Evolutionary conservation across 2,888 invertebrate species (phyloP), one percentile per base, ranked within the genome.

Genomic region (Crematogaster levior): DNA sequence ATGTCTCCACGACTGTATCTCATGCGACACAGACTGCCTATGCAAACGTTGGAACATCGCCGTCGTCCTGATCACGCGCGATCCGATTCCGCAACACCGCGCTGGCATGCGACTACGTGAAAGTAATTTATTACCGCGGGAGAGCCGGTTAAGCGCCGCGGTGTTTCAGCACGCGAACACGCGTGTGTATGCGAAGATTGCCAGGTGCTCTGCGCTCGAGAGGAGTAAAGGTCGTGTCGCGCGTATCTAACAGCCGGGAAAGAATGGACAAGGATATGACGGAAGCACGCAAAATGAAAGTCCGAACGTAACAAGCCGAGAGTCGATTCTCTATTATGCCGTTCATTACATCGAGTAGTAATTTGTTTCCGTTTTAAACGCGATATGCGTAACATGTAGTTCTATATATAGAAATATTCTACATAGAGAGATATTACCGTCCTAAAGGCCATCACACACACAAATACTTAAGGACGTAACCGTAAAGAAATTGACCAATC

Each of bases 51-150:
- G 63, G 37, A n/a, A 27, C 68, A 15, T 66, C 75, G 75, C 43
- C 15, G 27, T 66, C 77, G 66, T 53, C 18, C 77, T 40, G 30
- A 68, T 75, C 75, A 53, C 65, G 27, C 53, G 21, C 66, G 66
- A 21, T 66, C 10, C 66, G 51, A 75, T 75, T 77, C 27, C 66
- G 77, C 66, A 40, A 75, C 40, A 27, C 5, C 46, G 30, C 30
- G 24, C 48, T 4, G 51, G 7, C 24, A 27, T 30, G 12, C 15
- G 15, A 40, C 40, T 77, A 56, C 66, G 53, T 56, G 66, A 77
- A 77, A 77, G 75, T 77, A 66, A 72, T 74, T 63, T 65, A 81
- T 81, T 66, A 75, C 48, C 65, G 40, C 74, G 43, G n/a, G 46
- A 48, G 60, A 43, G 30, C 40, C 75, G 75, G 24, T 65, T 63